Evolutionary conservation across 37 sponge, comb jelly and placozoan genomes (phyloP), one percentile per base, ranked within the genome.

Genomic region (Diacarnus erythraeanus): DNA sequence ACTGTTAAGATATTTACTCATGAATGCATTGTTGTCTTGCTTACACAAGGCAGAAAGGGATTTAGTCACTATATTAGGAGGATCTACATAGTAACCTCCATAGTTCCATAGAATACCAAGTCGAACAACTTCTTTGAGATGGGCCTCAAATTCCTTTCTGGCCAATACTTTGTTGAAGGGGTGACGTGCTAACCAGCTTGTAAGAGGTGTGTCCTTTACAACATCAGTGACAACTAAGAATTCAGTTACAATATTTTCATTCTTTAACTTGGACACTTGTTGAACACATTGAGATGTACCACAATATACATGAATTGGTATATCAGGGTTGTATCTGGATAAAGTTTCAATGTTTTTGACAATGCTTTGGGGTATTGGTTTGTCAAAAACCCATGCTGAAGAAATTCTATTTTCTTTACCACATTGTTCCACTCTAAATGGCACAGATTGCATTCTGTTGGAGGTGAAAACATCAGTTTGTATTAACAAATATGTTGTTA

Each of bases 241-340:
- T 47, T 47, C 64, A 63, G 31, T n/a, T 22, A 4, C 64, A 6
- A 63, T 6, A 15, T 63, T 63, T 15, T n/a, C 18, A 27, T 20
- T 63, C 4, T 15, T 63, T 4, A 63, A 15, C 31, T 63, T 63
- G 64, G 64, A 12, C 8, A 63, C 18, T 30, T 12, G 23, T 30
- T 63, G 30, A 63, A 20, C 8, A 15, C 64, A 63, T n/a, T 63
- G 64, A 27, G 64, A 5, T 63, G 64, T 63, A 30, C 64, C 64
- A 63, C 64, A 63, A n/a, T 63, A 63, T 4, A 63, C 64, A 63
- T 63, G 64, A 20, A 63, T 27, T 27, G 64, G 64, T 63, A 15
- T n/a, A 63, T 6, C 31, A n/a, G 31, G 30, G 64, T 30, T 27
- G 8, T n/a, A 8, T 15, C 30, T 8, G 8, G 64, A 6, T 63